phyloP scores from a whole-genome alignment of 2,888 invertebrate species.

The Himalopsyche japonica region DNA sequence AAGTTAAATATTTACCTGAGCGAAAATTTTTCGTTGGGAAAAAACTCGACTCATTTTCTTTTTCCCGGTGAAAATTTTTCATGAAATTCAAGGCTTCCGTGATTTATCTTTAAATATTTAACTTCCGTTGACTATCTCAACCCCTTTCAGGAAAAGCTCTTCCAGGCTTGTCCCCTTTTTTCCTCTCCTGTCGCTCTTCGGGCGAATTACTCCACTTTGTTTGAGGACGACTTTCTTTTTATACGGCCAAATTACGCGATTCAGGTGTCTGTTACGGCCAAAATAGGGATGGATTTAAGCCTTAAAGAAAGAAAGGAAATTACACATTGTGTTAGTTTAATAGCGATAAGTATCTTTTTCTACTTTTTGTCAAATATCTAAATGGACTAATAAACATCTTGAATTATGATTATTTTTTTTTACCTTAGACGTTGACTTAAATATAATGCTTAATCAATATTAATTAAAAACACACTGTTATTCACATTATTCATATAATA shows the following conservation, averaged over 20 bases:
- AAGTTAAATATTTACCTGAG: not conserved
- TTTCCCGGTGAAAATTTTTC: not conserved
- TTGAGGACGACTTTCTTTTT: conserved; percentile 5
- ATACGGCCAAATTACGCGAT: not conserved
- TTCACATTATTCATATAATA: too few relatives aligned
- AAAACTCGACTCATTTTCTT: not conserved
- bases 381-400: too few relatives aligned
- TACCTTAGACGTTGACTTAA: too few relatives aligned
- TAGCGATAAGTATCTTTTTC: too few relatives aligned
- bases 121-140: not conserved
- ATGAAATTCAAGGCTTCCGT: not conserved
- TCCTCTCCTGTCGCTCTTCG: not conserved
- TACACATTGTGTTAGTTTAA: not conserved
- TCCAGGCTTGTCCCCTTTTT: not conserved
- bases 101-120: not conserved
- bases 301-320: not conserved
- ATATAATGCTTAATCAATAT: too few relatives aligned
- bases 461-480: too few relatives aligned
- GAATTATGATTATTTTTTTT: too few relatives aligned
- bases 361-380: too few relatives aligned
- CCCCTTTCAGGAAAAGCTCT: not conserved
- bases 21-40: not conserved
- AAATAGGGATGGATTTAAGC: not conserved
- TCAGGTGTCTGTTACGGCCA: not conserved
- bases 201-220: conserved; percentile 3